Evolutionary conservation across 2,797 vertebrate genomes (phyloP).

Genomic region (Ispidina picta): DNA sequence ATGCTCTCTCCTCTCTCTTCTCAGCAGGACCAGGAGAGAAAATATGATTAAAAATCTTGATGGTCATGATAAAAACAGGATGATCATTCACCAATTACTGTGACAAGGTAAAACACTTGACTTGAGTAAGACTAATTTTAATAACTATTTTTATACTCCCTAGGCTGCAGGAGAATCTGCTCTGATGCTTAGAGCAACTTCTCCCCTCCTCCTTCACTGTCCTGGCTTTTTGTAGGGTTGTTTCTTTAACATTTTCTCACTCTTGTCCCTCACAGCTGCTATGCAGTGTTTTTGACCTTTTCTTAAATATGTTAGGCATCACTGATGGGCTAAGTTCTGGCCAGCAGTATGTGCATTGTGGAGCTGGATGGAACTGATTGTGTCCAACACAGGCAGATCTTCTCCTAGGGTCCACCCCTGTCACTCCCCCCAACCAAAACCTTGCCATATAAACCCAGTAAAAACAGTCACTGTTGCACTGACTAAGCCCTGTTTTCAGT

Average conservation of each 20-base stretch:
- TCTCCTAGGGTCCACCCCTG: background rate
- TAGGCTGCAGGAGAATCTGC: background rate
- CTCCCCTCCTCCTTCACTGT: background rate
- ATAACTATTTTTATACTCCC: background rate
- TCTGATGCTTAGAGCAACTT: accelerated
- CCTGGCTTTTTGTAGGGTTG: background rate
- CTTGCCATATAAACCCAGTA: background rate
- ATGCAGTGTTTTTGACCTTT: accelerated
- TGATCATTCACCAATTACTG: background rate
- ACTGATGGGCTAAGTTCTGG: background rate
- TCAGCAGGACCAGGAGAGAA: background rate
- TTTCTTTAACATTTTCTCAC: background rate
- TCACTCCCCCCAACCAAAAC: background rate
- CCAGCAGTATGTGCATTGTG: accelerated
- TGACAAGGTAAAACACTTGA: background rate
- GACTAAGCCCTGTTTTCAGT: background rate
- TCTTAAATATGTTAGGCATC: background rate
- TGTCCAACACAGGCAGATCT: background rate
- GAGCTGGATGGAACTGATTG: background rate
- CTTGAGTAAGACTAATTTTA: background rate
- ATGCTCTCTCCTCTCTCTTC: background rate
- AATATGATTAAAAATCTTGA: background rate
- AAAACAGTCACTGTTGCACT: background rate
- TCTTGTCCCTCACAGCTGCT: background rate
- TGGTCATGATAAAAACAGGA: background rate